phyloP scores from a whole-genome alignment of 2,888 invertebrate species.

The Drosophila vallismaia region DNA sequence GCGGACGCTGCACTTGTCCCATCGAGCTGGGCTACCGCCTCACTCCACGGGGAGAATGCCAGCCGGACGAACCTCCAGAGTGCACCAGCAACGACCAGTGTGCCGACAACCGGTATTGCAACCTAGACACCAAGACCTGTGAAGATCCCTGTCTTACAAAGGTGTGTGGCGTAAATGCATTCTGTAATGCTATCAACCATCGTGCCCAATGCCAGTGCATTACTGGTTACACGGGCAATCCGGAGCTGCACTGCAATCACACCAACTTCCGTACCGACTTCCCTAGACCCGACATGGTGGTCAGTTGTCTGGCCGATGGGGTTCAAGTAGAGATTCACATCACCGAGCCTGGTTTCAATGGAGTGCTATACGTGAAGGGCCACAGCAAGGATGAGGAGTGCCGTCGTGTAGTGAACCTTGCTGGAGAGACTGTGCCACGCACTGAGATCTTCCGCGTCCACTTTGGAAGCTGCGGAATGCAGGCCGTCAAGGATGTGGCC shows the following conservation, averaged over 20 bases:
- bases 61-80: slow-evolving; percentile 85
- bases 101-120: slow-evolving; percentile 90
- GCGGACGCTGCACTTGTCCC: slow-evolving; percentile 91
- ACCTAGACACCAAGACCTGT: slow-evolving; percentile 88
- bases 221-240: slow-evolving; percentile 90
- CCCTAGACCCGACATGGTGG: slow-evolving; percentile 93
- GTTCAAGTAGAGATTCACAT: slow-evolving; percentile 93
- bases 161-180: slow-evolving; percentile 89
- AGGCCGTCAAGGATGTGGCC: slow-evolving; percentile 95
- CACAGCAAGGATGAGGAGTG: slow-evolving; percentile 97
- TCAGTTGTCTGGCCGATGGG: slow-evolving; percentile 95
- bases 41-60: slow-evolving; percentile 87
- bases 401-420: slow-evolving; percentile 90
- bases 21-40: slow-evolving; percentile 88
- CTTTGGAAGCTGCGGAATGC: slow-evolving; percentile 95
- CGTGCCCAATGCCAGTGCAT: slow-evolving; percentile 91
- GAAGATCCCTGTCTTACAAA: slow-evolving; percentile 91
- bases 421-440: slow-evolving; percentile 87
- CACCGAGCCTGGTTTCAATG: slow-evolving; percentile 90
- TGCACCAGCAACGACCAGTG: slow-evolving; percentile 91
- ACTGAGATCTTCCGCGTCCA: slow-evolving; percentile 93
- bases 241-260: slow-evolving; percentile 88
- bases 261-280: slow-evolving; percentile 90
- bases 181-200: slow-evolving; percentile 91
- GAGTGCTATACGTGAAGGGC: slow-evolving; percentile 96